Evolutionary conservation across 2,113 vertebrate species (phyloP).

Genomic region (Dasyornis broadbenti): DNA sequence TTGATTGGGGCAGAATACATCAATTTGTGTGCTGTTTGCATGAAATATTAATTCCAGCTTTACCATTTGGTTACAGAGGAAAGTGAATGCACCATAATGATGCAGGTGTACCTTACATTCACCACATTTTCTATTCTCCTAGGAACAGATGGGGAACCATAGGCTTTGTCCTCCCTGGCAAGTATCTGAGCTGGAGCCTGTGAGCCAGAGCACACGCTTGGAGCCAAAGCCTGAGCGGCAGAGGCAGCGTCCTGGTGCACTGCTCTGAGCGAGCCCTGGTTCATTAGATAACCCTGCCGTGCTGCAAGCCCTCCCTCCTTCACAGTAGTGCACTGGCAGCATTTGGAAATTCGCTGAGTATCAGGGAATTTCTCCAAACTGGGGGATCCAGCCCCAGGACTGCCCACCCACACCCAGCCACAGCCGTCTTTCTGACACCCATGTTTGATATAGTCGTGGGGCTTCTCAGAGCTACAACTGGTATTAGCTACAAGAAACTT

Average conservation of each 20-base stretch:
- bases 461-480: background rate
- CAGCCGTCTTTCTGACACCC: background rate
- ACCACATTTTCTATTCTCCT: background rate
- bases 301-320: background rate
- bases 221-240: background rate
- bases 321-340: background rate
- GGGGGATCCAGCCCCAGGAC: background rate
- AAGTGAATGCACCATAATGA: background rate
- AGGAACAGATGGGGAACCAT: background rate
- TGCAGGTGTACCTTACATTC: background rate
- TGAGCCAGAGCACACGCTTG: background rate
- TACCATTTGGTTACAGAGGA: background rate
- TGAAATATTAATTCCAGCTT: slow-evolving; percentile 35
- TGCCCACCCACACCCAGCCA: background rate
- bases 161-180: background rate
- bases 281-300: background rate
- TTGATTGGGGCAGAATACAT: background rate
- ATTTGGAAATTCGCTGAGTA: background rate
- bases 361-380: background rate
- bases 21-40: background rate
- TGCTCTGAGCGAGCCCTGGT: background rate
- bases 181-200: background rate
- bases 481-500: background rate
- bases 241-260: background rate
- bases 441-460: rapidly evolving